Evolutionary conservation across 2,888 invertebrate genomes (phyloP).

Genomic region (Lasioglossum leucozonium): DNA sequence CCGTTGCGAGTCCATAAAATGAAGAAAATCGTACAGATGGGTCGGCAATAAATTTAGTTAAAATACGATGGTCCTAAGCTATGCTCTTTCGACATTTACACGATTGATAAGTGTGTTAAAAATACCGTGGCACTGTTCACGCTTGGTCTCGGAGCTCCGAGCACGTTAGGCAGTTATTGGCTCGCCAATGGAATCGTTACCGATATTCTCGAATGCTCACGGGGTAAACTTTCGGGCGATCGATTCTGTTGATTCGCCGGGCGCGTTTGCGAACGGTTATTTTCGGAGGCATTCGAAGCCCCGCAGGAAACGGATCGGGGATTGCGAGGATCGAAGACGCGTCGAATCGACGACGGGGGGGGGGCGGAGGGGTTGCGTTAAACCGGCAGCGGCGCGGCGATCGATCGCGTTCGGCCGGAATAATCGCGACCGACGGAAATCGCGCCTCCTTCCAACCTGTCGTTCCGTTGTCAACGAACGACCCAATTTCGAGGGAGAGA

Average conservation of each 20-base stretch:
- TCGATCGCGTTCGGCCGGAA: constrained; percentile 36
- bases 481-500: constrained; percentile 36
- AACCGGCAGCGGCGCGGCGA: no score
- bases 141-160: neutral
- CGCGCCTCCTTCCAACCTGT: constrained; percentile 18
- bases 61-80: no score
- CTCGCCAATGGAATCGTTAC: neutral
- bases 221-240: neutral
- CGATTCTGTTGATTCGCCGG: neutral
- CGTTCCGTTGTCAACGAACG: constrained; percentile 32
- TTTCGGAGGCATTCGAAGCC: neutral
- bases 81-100: neutral
- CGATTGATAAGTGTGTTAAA: neutral
- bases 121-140: neutral
- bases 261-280: neutral
- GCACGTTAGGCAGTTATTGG: neutral
- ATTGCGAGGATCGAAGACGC: constrained; percentile 10
- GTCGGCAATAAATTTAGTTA: neutral
- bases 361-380: no score
- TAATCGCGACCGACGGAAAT: constrained; percentile 31
- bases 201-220: neutral
- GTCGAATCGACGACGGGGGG: neutral
- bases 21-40: no score
- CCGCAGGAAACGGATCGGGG: neutral
- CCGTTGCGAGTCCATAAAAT: neutral